Conservation (phyloP, 2,113 vertebrate species). For the Aegotheles bennettii region DNA sequence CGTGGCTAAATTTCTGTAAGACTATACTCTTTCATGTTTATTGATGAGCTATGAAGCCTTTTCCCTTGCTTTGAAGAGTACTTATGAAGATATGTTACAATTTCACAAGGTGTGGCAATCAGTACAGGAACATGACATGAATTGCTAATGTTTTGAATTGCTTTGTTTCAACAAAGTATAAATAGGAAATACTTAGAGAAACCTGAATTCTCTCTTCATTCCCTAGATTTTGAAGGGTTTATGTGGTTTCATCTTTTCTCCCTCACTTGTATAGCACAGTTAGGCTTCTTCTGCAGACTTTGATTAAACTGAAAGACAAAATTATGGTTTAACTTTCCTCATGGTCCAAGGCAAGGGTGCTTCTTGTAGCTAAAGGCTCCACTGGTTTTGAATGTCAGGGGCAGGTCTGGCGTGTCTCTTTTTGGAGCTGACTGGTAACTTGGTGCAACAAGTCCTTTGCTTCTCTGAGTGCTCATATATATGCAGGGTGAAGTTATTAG, state of each 20-base stretch:
- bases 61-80: constrained; percentile 23
- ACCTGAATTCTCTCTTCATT: not conserved
- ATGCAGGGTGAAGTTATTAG: not conserved
- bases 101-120: constrained; percentile 27
- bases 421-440: not conserved
- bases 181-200: not conserved
- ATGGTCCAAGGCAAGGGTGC: not conserved
- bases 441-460: not conserved
- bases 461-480: not conserved
- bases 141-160: constrained; percentile 6
- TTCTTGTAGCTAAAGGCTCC: not conserved
- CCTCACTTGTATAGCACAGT: not conserved
- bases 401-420: not conserved
- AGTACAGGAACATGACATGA: not conserved
- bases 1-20: not conserved
- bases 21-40: not conserved
- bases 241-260: not conserved
- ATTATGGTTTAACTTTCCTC: not conserved
- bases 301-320: not conserved
- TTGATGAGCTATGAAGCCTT: constrained; percentile 25
- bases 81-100: not conserved
- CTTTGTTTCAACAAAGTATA: constrained; percentile 4
- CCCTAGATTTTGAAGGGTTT: not conserved
- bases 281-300: not conserved
- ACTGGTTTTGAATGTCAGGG: not conserved